Base-by-base conservation (phyloP, 2,797 vertebrate species). In the Trachurus trachurus region DNA sequence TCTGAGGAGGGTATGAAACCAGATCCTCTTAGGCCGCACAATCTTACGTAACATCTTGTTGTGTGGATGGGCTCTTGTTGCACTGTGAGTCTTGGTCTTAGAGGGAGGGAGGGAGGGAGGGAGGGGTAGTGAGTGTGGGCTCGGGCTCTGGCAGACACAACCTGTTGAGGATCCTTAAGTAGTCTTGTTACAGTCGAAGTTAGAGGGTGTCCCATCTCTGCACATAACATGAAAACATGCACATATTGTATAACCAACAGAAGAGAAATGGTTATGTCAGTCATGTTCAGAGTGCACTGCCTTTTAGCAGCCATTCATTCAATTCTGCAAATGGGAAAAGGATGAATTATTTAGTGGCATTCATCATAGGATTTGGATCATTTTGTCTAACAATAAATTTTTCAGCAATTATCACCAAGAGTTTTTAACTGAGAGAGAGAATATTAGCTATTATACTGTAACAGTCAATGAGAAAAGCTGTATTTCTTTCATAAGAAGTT, bases 11-110 rank as follows among this genome's bases (percentile, higher is more conserved):
- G 66, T 70, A 62, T 71, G 71, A 64, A 86, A 79, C 56, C 37
- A 59, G 78, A 88, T 85, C 75, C 76, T 69, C 10, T 42, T 42
- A 42, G 71, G 56, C 57, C 47, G 63, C 71, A 34, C 37, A 52
- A 12, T 34, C 68, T 89, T 90, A 91, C 52, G 82, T 84, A 92
- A 88, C 74, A 26, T 64, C 44, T 49, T 76, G 40, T 61, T 31
- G 54, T 66, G 63, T 63, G 44, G 54, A 81, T 57, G 45, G 54
- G 66, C 60, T 89, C 76, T 75, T 71, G 5, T 77, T 86, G 67
- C 83, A 78, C 57, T 1, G 17, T 42, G 54, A 67, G 40, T 71
- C 29, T 57, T 1, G 8, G 54, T 66, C 34, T 71, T 26, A 26
- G 26, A 26, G 26, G 26, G 71, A 22, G 42, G 62, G 54, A 26